Conservation (phyloP, 2,888 invertebrate genomes). For the Lithophane socia region DNA sequence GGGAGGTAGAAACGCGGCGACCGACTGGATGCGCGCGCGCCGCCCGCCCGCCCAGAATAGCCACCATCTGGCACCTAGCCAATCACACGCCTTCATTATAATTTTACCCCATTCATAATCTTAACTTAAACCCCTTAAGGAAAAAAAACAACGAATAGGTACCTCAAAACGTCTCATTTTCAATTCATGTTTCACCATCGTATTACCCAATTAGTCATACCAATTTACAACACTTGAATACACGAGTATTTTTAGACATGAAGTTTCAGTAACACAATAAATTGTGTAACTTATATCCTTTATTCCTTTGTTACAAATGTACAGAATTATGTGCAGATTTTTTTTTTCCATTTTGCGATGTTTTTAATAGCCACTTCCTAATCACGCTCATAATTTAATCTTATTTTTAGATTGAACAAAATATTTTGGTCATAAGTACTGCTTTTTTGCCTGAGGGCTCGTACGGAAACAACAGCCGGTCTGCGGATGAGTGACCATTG, state of each 20-base stretch:
- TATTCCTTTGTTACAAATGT: conserved; percentile 29
- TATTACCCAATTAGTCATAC: conserved; percentile 44
- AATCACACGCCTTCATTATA: conserved; percentile 76
- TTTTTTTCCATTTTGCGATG: background rate
- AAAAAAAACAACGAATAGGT: conserved; percentile 7
- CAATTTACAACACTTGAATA: conserved; percentile 37
- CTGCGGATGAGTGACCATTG: conserved; percentile 34
- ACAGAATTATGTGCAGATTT: background rate
- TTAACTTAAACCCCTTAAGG: conserved; percentile 41
- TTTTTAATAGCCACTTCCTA: conserved; percentile 20
- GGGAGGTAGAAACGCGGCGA: conserved; percentile 78
- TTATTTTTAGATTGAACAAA: background rate
- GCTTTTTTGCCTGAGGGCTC: background rate
- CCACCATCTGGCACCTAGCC: conserved; percentile 81
- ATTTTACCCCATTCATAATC: conserved; percentile 85
- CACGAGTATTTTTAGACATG: conserved; percentile 35
- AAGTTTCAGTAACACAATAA: conserved; percentile 26
- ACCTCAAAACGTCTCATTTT: conserved; percentile 7
- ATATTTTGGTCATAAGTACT: background rate
- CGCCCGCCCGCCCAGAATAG: conserved; percentile 86
- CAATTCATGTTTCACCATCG: conserved; percentile 6
- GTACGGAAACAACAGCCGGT: background rate
- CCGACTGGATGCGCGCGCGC: conserved; percentile 85
- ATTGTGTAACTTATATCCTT: conserved; percentile 8
- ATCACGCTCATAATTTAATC: conserved; percentile 4